phyloP scores from a whole-genome alignment of 1,140 invertebrate genomes.

The Hermetia illucens region DNA sequence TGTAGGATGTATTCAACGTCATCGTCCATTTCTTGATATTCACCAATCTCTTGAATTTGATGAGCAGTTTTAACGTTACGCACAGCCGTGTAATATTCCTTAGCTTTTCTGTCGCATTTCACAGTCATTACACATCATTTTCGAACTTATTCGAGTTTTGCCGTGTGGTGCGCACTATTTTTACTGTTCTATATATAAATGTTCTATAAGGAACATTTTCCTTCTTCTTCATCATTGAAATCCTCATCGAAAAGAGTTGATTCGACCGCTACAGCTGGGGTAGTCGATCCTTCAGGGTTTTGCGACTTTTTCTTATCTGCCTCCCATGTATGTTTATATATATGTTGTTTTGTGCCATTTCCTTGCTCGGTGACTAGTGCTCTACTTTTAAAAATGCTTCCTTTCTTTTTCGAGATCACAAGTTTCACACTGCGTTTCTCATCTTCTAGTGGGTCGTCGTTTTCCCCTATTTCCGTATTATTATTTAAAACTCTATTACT shows the following conservation, averaged over 20 bases:
- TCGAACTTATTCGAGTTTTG: slow-evolving; percentile 2
- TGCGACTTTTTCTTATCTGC: slow-evolving; percentile 41
- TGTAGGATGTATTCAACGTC: slow-evolving; percentile 94
- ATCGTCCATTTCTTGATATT: slow-evolving; percentile 96
- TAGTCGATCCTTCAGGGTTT: too few relatives aligned
- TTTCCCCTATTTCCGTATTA: slow-evolving; percentile 3
- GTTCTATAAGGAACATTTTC: too few relatives aligned
- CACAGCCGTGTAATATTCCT: slow-evolving; percentile 82
- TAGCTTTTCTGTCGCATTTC: slow-evolving; percentile 27
- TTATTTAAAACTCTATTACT: slow-evolving; percentile 1
- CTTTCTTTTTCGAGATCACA: slow-evolving; percentile 61
- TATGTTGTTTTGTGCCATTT: slow-evolving; percentile 60
- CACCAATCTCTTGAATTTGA: slow-evolving; percentile 93
- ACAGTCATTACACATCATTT: slow-evolving; percentile 6
- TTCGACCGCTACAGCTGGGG: slow-evolving; percentile 12
- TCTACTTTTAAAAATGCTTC: slow-evolving; percentile 80
- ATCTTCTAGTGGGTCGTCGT: slow-evolving; percentile 9
- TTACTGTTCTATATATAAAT: too few relatives aligned
- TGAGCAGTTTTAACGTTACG: slow-evolving; percentile 94
- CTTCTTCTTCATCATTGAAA: too few relatives aligned
- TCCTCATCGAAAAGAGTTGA: too few relatives aligned
- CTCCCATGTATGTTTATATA: slow-evolving; percentile 80
- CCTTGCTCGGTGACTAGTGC: slow-evolving; percentile 42
- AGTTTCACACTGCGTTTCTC: slow-evolving; percentile 42
- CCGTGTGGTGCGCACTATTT: too few relatives aligned